These are phyloP conservation scores for Troilus luridus DNA, from an alignment of 2,888 invertebrate species.

Conservation along the genomic window DNA sequence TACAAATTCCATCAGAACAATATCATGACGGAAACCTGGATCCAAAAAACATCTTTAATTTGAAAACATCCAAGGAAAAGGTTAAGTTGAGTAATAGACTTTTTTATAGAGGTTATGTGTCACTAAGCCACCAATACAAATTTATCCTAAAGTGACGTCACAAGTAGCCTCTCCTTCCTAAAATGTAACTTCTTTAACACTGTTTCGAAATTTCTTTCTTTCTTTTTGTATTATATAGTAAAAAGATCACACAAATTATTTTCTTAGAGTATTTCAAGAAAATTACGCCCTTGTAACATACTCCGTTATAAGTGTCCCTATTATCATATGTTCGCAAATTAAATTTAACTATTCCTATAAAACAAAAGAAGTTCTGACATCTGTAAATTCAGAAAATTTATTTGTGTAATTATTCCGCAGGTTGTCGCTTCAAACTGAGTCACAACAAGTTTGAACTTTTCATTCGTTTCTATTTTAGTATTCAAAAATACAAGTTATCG, in stretches of 20 bases:
- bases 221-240: background rate
- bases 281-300: background rate
- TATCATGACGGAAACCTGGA: conserved; percentile 27
- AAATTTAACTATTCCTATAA: background rate
- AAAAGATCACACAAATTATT: background rate
- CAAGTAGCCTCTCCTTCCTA: background rate
- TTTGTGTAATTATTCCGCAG: background rate
- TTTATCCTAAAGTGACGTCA: background rate
- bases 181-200: background rate
- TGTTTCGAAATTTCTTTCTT: background rate
- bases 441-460: too few species aligned
- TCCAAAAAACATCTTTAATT: conserved; percentile 21
- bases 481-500: too few species aligned
- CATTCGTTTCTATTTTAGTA: too few species aligned
- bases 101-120: conserved; percentile 13
- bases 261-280: background rate
- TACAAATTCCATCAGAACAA: background rate
- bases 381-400: background rate
- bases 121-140: background rate
- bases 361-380: conserved; percentile 11
- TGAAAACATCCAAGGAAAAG: background rate
- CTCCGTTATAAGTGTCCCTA: background rate
- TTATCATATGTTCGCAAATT: background rate
- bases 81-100: conserved; percentile 29
- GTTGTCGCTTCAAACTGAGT: too few species aligned